Percentiles rank a stretch among this genome's conserved stretches.
Conservation (phyloP, 2,113 vertebrate genomes). For the Tricholaema leucomelas region DNA sequence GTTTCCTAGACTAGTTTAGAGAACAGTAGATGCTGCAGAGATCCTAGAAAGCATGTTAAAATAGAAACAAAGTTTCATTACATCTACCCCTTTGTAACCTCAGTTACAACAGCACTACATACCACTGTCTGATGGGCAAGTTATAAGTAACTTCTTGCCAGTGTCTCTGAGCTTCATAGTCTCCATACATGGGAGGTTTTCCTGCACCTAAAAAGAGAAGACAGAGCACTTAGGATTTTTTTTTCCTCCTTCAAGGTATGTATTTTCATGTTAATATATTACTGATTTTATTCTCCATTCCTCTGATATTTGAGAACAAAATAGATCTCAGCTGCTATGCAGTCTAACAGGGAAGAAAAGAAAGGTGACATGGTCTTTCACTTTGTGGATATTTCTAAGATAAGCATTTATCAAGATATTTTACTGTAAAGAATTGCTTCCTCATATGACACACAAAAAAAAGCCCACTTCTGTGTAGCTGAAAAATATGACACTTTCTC, state of each 20-base stretch:
- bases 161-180: constrained; percentile 98
- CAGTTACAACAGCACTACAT: constrained; percentile 9
- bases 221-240: not conserved
- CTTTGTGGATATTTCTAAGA: constrained; percentile 36
- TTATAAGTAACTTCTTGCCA: constrained; percentile 98
- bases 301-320: not conserved
- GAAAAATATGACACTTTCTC: constrained; percentile 36
- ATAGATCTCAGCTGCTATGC: not conserved
- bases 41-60: not conserved
- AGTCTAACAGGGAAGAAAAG: not conserved
- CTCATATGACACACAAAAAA: constrained; percentile 41
- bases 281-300: not conserved
- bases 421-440: constrained; percentile 31
- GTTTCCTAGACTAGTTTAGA: not conserved
- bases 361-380: not conserved
- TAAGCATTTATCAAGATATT: constrained; percentile 54
- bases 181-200: constrained; percentile 93
- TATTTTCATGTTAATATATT: not conserved
- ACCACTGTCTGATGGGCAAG: constrained; percentile 90
- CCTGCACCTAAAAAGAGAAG: constrained; percentile 81
- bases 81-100: not conserved
- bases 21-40: not conserved
- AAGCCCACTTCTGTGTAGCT: constrained; percentile 39
- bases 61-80: not conserved
- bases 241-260: not conserved